Percentiles rank a stretch among this genome's conserved stretches.
phyloP scores from a whole-genome alignment of 2,888 invertebrate species.

The Orthosia cruda region DNA sequence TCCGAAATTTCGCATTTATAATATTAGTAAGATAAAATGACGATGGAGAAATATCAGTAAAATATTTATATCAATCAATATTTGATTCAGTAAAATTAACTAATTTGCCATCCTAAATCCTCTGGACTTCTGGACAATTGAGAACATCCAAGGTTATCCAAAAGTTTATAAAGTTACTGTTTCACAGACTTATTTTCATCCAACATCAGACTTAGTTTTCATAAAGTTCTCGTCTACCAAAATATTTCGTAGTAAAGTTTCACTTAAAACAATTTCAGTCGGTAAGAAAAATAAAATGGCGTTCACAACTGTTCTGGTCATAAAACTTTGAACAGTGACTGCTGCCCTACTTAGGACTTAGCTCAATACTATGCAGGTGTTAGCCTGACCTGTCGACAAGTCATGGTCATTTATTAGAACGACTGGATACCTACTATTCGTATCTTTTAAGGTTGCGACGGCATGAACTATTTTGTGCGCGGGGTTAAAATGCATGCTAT shows the following conservation, averaged over 20 bases:
- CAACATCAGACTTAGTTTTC: background rate
- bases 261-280: constrained; percentile 18
- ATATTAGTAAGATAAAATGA: no score
- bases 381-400: constrained; percentile 22
- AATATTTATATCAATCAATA: no score
- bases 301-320: constrained; percentile 24
- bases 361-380: constrained; percentile 60
- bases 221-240: constrained; percentile 12
- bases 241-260: constrained; percentile 22
- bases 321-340: constrained; percentile 50
- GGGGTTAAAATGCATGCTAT: no score
- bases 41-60: no score
- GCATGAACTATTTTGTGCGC: no score
- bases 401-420: constrained; percentile 27
- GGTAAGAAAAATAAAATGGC: constrained; percentile 33
- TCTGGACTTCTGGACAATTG: background rate
- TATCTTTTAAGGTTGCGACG: no score
- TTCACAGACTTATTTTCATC: background rate
- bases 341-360: constrained; percentile 49
- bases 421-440: no score
- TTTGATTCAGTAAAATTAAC: no score
- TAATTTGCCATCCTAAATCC: background rate
- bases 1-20: no score
- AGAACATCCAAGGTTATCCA: background rate
- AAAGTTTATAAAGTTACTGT: background rate